phyloP scores from a whole-genome alignment of 2,888 invertebrate species.

The Pseudococcus longispinus region DNA sequence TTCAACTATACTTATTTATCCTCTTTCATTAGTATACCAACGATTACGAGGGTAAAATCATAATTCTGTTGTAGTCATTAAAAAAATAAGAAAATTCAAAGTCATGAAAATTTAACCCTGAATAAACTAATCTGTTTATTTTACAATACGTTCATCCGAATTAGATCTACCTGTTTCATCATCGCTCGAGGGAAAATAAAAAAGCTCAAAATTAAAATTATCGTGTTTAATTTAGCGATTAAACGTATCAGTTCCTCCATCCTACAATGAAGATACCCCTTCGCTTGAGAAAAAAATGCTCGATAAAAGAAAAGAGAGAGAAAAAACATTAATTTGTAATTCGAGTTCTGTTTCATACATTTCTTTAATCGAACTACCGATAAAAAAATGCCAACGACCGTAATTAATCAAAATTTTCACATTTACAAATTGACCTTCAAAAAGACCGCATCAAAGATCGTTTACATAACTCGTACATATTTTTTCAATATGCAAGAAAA shows the following conservation, averaged over 20 bases:
- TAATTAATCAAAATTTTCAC: slow-evolving; percentile 4
- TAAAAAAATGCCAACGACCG: slow-evolving; percentile 32
- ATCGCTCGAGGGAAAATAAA: too few relatives aligned
- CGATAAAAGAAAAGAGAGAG: not conserved
- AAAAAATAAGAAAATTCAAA: too few relatives aligned
- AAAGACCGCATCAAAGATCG: not conserved
- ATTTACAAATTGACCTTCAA: slow-evolving; percentile 23
- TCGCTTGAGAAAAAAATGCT: not conserved
- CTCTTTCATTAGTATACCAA: too few relatives aligned
- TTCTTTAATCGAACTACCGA: slow-evolving; percentile 5
- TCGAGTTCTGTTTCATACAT: not conserved
- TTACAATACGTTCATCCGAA: too few relatives aligned
- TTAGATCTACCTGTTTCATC: too few relatives aligned
- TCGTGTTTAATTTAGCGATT: not conserved
- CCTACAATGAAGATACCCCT: not conserved
- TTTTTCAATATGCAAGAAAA: not conserved
- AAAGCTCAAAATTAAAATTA: not conserved
- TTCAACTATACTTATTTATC: too few relatives aligned
- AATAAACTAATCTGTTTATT: too few relatives aligned
- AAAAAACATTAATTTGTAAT: not conserved
- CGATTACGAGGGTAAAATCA: too few relatives aligned
- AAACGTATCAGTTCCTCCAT: not conserved
- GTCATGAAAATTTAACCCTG: too few relatives aligned
- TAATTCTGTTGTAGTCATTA: too few relatives aligned
- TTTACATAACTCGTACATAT: not conserved